Evolutionary conservation across 2,797 vertebrate genomes (phyloP).

Genomic region (Pteropus rufus): DNA sequence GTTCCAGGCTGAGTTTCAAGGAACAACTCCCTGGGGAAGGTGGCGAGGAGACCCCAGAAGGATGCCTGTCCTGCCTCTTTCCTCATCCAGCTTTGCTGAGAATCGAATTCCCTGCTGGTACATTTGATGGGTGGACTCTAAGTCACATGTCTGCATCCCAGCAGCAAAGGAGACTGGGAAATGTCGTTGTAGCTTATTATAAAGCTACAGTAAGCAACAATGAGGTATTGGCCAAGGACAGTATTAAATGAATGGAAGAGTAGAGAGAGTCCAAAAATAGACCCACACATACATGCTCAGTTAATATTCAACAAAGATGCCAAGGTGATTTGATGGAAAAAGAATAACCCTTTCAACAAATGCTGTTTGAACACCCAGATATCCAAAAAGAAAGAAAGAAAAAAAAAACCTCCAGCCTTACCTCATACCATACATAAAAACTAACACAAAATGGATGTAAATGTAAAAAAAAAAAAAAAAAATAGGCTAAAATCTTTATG

Average conservation of each 20-base stretch:
- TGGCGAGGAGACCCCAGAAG: neutral
- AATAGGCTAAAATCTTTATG: neutral
- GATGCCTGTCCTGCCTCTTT: rapidly evolving
- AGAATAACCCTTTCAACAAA: neutral
- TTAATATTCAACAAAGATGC: neutral
- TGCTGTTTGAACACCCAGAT: neutral
- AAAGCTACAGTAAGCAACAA: neutral
- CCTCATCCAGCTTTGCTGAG: neutral
- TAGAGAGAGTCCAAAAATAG: neutral
- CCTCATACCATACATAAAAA: neutral
- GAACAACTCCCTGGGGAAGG: neutral
- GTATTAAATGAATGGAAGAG: neutral
- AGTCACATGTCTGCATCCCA: neutral
- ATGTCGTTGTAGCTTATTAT: neutral
- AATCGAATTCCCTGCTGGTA: neutral
- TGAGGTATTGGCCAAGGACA: neutral
- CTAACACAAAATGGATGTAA: neutral
- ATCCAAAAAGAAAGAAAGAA: neutral
- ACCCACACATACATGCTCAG: neutral
- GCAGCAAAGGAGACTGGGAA: neutral
- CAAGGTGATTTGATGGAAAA: neutral
- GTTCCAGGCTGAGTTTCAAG: neutral
- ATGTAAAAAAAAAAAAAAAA: conserved; percentile 8
- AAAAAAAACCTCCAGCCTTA: neutral
- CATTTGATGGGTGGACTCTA: neutral